Conservation (phyloP, 2,113 vertebrate genomes). For the Clarias magur region DNA sequence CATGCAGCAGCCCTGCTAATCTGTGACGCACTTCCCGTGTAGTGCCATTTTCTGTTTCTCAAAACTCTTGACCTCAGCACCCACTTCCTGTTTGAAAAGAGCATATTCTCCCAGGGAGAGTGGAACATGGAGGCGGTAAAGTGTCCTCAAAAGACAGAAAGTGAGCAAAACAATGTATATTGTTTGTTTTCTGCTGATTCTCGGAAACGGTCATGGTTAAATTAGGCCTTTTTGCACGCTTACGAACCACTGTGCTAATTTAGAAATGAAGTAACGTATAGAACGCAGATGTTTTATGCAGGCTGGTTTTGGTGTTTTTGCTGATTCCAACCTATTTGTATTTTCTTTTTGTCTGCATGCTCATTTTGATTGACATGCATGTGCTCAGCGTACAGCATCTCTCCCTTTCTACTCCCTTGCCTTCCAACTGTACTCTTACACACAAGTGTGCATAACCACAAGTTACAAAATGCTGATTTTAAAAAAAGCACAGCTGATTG, state of each 20-base stretch:
- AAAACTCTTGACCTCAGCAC: conserved; percentile 67
- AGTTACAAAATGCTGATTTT: not conserved
- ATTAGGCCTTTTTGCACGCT: not conserved
- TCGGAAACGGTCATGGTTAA: conserved; percentile 2
- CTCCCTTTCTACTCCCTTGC: not conserved
- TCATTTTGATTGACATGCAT: not conserved
- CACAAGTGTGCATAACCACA: not conserved
- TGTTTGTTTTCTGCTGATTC: not conserved
- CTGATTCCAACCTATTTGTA: not conserved
- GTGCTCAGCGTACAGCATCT: not conserved
- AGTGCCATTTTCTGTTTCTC: conserved; percentile 67
- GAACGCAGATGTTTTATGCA: not conserved
- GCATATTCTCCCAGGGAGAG: conserved; percentile 66
- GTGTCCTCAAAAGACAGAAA: conserved; percentile 53
- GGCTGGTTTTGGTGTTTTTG: not conserved
- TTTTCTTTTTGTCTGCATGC: not conserved
- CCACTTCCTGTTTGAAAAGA: conserved; percentile 68
- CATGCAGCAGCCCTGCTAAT: conserved; percentile 61
- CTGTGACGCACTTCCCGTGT: conserved; percentile 70
- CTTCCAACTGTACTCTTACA: not conserved
- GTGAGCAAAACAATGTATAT: conserved; percentile 4
- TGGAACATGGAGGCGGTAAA: conserved; percentile 65
- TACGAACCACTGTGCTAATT: conserved; percentile 4
- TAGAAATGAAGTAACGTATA: not conserved
- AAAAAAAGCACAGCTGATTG: not conserved